These are phyloP conservation scores for Callospermophilus lateralis DNA, from an alignment of 2,113 vertebrate genomes.

Conservation along the genomic window DNA sequence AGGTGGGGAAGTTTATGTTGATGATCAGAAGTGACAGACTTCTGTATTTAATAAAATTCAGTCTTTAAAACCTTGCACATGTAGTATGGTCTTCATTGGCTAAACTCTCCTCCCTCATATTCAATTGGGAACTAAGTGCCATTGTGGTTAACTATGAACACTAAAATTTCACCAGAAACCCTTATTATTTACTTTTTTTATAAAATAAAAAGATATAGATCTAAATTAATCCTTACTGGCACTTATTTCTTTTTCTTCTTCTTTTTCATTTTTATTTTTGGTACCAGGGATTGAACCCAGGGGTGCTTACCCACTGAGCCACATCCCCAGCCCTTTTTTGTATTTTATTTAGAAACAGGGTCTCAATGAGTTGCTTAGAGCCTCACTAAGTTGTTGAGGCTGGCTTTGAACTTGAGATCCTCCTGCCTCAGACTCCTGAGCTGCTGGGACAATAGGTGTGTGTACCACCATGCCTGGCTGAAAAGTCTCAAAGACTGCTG, in stretches of 20 bases:
- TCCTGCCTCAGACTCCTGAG: too few species aligned
- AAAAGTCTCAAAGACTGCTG: too few species aligned
- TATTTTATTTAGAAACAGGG: too few species aligned
- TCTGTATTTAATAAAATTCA: slow-evolving; percentile 43
- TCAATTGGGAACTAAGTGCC: background rate
- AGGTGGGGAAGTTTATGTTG: slow-evolving; percentile 23
- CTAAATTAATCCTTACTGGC: background rate
- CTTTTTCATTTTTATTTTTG: background rate
- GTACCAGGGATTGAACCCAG: too few species aligned
- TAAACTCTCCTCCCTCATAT: slow-evolving; percentile 23
- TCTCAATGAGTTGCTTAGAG: too few species aligned
- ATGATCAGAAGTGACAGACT: background rate
- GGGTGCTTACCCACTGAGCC: too few species aligned
- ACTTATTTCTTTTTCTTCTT: background rate
- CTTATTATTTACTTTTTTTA: background rate
- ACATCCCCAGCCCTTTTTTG: too few species aligned
- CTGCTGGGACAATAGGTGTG: too few species aligned
- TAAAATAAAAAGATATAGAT: background rate
- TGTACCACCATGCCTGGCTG: too few species aligned
- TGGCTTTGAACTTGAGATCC: too few species aligned
- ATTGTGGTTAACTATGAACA: background rate
- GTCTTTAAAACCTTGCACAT: slow-evolving; percentile 26
- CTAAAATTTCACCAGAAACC: slow-evolving; percentile 31
- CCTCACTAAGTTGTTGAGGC: too few species aligned
- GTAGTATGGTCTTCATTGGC: background rate